Evolutionary conservation across 2,888 invertebrate genomes (phyloP), one percentile per base, ranked within the genome.

Genomic region (Aporophyla nigra): DNA sequence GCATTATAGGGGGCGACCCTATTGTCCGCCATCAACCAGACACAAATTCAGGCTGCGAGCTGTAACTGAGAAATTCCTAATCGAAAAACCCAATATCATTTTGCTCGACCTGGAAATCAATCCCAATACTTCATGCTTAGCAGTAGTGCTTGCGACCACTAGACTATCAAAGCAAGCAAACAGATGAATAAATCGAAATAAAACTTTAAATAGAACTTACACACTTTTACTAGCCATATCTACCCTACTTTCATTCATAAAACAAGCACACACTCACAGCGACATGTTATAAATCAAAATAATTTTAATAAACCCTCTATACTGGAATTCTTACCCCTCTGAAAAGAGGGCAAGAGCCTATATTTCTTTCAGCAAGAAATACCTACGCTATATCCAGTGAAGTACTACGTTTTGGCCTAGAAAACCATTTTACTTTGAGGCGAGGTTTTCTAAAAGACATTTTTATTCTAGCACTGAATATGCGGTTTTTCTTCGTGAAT

Each of bases 301-400:
- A 70, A 79, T 85, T 82, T 76, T 77, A 85, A 83, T 80, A 79
- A 74, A 84, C 76, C 67, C 69, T 70, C 70, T 24, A 40, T 10
- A 69, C 66, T 70, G 67, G 74, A 79, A 82, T 78, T 76, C 62
- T 80, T 71, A 63, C 51, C 81, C 76, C 69, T 78, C 75, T 58
- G 46, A 87, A 88, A 87, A 19, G 84, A 73, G 87, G 88, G 82
- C 89, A 87, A 87, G 86, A 75, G 77, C 77, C 81, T 81, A 80
- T 79, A 86, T 87, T 87, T 87, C 88, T 84, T 85, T 83, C 86
- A 87, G 53, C 66, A 68, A 82, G 76, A 89, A 85, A 86, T 86
- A 86, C 79, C 85, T 66, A 74, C 78, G 56, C 61, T 73, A 77
- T 73, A 85, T 51, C 56, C 71, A 82, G 51, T 83, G 66, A 85